These are phyloP conservation scores for Poecile atricapillus DNA, from an alignment of 2,113 vertebrate species.

Conservation along the genomic window DNA sequence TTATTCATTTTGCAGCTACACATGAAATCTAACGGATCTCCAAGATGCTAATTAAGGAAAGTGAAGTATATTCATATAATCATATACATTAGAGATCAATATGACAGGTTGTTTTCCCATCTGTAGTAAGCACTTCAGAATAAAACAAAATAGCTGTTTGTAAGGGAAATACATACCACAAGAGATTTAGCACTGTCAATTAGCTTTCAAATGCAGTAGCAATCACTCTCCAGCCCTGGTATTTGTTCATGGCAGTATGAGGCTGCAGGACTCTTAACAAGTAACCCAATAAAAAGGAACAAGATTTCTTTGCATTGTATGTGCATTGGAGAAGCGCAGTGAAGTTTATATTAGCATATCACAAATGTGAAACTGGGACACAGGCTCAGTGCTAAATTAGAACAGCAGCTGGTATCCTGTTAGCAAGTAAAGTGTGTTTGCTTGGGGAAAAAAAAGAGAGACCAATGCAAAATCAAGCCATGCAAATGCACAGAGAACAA, in stretches of 20 bases:
- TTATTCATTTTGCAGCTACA: constrained; percentile 3
- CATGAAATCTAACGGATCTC: background rate
- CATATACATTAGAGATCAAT: constrained; percentile 2
- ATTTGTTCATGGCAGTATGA: background rate
- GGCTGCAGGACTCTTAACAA: background rate
- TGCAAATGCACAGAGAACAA: constrained; percentile 15
- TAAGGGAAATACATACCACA: background rate
- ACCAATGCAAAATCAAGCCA: constrained; percentile 13
- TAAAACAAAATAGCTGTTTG: constrained; percentile 1
- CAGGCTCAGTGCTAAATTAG: constrained; percentile 45
- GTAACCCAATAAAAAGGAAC: background rate
- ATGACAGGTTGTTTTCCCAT: constrained; percentile 23
- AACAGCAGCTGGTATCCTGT: constrained; percentile 63
- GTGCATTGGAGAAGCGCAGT: background rate
- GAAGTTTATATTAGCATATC: constrained; percentile 52
- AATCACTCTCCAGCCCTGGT: background rate
- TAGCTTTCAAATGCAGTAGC: background rate
- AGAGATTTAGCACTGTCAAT: background rate
- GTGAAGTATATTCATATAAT: background rate
- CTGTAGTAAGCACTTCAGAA: background rate
- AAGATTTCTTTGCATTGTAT: background rate
- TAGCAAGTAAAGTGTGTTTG: constrained; percentile 54
- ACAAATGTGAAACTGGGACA: constrained; percentile 63
- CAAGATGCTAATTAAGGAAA: constrained; percentile 8
- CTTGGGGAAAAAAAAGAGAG: background rate